Conservation (phyloP, 2,113 vertebrate genomes). For the Hylia prasina region DNA sequence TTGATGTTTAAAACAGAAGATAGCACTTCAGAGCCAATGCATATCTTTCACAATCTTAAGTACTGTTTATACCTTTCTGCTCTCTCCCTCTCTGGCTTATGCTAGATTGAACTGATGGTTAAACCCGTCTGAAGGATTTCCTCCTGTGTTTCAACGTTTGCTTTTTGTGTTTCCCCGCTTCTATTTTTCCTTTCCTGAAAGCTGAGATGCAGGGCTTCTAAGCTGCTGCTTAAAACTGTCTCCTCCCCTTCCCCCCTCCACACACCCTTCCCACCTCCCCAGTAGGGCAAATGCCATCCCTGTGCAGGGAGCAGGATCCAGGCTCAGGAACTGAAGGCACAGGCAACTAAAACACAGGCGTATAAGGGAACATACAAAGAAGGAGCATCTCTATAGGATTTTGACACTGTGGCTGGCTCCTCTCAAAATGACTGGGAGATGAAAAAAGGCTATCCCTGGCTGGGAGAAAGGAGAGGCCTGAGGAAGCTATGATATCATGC, state of each 20-base stretch:
- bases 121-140: background rate
- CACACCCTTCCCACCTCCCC: background rate
- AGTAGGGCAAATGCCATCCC: background rate
- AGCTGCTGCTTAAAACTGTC: background rate
- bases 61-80: background rate
- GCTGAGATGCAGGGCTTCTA: background rate
- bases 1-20: background rate
- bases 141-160: background rate
- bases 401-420: background rate
- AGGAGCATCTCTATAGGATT: background rate
- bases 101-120: background rate
- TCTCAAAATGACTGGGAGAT: constrained; percentile 14
- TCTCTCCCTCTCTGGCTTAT: background rate
- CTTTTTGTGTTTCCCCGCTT: background rate
- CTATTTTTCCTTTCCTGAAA: background rate
- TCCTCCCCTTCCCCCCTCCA: background rate
- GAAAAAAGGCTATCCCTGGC: background rate
- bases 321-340: background rate
- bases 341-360: too few relatives aligned
- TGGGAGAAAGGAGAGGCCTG: constrained; percentile 20
- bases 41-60: background rate
- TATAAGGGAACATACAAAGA: background rate
- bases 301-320: background rate
- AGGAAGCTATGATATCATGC: constrained; percentile 59
- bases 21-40: background rate